Evolutionary conservation across 2,797 vertebrate species (phyloP), one percentile per base, ranked within the genome.

Genomic region (Delichon dasypus): DNA sequence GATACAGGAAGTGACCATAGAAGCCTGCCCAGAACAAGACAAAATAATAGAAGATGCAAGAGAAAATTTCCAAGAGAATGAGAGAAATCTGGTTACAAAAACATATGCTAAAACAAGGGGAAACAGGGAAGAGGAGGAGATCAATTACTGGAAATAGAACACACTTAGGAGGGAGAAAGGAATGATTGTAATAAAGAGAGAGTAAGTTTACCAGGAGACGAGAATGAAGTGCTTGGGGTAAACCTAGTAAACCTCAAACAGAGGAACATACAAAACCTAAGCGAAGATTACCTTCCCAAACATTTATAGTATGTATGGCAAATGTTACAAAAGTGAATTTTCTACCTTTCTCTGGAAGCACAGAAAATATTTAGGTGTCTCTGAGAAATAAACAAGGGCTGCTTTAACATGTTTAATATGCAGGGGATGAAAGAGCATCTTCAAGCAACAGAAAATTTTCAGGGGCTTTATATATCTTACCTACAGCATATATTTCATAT

Each of bases 1-100:
- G 42, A 83, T n/a, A 57, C 38, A 89, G 75, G 75, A 90, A 77
- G 40, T 17, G 36, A 88, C 30, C 72, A 88, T 62, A 91, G 61
- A 93, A 95, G 57, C 21, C 34, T 93, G 81, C 61, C 51, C 81
- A 89, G 75, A 89, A 70, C 70, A 82, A 78, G 72, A 57, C 16
- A 75, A 89, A 91, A 66, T 45, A 82, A 83, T 34, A 40, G n/a
- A 92, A 81, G 70, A 80, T 44, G 27, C 50, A 91, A 72, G 36
- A 91, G 12, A 77, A 81, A 55, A 84, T 62, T 90, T 81, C 76
- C 51, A 60, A 11, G 3, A 72, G 66, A 90, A 60, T 11, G 3
- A 72, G 66, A 90, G 30, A 84, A 88, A 75, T 75, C 8, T 68
- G 47, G 61, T 58, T 68, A 53, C 61, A 72, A 84, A 91, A 78